These are phyloP conservation scores for Drosophila yakuba DNA, from an alignment of 1,140 invertebrate genomes.

Conservation along the genomic window DNA sequence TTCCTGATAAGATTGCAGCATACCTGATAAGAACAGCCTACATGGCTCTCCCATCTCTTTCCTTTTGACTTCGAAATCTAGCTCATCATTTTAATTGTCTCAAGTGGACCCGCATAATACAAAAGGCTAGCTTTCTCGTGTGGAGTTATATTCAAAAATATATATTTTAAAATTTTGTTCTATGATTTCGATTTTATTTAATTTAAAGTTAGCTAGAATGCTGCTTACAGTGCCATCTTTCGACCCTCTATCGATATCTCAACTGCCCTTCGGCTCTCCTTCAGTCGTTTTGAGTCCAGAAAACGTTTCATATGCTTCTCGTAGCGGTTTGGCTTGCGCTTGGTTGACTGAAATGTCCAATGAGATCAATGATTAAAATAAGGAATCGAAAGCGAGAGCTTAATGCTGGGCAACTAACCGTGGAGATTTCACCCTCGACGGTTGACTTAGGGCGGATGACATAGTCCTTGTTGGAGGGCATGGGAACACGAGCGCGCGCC, in stretches of 20 bases:
- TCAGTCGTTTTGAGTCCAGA: constrained; percentile 92
- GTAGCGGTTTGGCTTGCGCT: constrained; percentile 93
- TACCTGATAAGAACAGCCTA: background rate
- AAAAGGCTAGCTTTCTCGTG: background rate
- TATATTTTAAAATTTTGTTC: constrained; percentile 46
- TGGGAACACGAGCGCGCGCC: constrained; percentile 95
- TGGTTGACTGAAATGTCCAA: constrained; percentile 87
- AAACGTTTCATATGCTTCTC: constrained; percentile 96
- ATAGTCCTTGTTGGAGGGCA: constrained; percentile 98
- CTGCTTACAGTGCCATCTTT: constrained; percentile 94
- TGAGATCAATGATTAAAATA: background rate
- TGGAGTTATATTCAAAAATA: constrained; percentile 57
- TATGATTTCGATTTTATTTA: constrained; percentile 33
- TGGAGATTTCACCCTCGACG: constrained; percentile 93
- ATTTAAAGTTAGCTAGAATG: constrained; percentile 40
- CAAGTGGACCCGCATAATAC: background rate
- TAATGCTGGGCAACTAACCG: constrained; percentile 86
- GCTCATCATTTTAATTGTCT: too few relatives aligned
- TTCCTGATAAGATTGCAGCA: background rate
- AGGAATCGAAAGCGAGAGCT: too few relatives aligned
- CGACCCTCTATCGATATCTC: constrained; percentile 97
- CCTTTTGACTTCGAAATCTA: background rate
- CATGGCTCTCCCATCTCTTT: background rate
- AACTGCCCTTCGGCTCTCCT: constrained; percentile 92
- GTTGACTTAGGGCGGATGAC: constrained; percentile 97